These are phyloP conservation scores for Ormyrus pomaceus DNA, from an alignment of 2,888 invertebrate genomes.

Conservation along the genomic window DNA sequence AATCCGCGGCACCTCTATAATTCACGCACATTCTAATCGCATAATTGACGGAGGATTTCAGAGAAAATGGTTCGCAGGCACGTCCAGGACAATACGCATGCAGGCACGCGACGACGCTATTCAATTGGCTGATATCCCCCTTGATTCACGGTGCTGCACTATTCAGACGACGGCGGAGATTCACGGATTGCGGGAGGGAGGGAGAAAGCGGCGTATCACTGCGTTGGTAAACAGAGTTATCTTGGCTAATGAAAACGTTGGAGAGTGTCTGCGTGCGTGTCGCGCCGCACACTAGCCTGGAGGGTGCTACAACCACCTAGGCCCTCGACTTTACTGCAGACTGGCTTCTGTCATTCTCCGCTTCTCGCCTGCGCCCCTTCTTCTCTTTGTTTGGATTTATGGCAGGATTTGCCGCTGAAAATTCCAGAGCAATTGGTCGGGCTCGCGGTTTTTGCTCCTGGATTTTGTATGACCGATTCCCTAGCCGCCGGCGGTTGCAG, in stretches of 20 bases:
- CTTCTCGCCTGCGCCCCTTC: too few relatives aligned
- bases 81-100: constrained; percentile 16
- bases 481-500: too few relatives aligned
- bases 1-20: constrained; percentile 14
- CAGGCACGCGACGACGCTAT: neutral
- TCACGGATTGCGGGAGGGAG: neutral
- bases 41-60: constrained; percentile 20
- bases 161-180: constrained; percentile 14
- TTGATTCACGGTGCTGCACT: constrained; percentile 58
- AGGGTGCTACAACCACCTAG: constrained; percentile 42
- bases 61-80: constrained; percentile 12
- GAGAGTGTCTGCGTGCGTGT: neutral
- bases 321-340: neutral
- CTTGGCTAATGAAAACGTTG: constrained; percentile 67
- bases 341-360: too few relatives aligned
- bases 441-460: neutral
- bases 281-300: constrained; percentile 18
- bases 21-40: neutral
- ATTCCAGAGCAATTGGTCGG: too few relatives aligned
- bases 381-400: neutral
- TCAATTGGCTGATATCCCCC: constrained; percentile 44
- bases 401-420: neutral
- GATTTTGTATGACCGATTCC: neutral
- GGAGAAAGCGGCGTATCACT: neutral
- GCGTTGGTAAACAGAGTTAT: constrained; percentile 66